Conservation (phyloP, 2,113 vertebrate species). For the Xiphorhynchus elegans region DNA sequence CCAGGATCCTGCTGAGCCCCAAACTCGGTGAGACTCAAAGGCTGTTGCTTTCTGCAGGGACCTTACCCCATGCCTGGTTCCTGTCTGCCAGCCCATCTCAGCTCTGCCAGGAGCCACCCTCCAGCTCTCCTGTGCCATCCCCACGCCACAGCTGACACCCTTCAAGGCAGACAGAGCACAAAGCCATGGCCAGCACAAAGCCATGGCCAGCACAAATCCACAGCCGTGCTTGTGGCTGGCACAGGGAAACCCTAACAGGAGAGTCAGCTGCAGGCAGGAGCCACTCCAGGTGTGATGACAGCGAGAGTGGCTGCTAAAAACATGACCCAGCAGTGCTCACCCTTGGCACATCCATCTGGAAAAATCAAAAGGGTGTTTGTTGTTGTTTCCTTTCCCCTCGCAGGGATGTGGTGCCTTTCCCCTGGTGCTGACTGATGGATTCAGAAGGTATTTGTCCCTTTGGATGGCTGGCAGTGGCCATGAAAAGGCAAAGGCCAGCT, state of each 20-base stretch:
- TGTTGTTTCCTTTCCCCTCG: neutral
- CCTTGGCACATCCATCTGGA: neutral
- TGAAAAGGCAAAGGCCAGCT: neutral
- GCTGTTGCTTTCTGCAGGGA: neutral
- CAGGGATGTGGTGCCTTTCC: neutral
- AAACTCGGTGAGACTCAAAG: fast-evolving
- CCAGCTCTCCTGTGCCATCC: neutral
- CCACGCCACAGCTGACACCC: neutral
- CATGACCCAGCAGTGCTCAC: neutral
- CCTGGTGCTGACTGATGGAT: fast-evolving
- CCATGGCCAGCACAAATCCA: neutral
- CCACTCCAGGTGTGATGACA: neutral
- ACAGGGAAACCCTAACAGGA: neutral
- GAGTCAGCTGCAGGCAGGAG: neutral
- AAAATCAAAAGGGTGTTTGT: neutral
- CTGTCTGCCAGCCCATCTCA: neutral
- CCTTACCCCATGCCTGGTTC: neutral
- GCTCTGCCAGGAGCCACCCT: neutral
- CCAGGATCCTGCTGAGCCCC: neutral
- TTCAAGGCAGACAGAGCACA: neutral
- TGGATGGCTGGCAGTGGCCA: neutral
- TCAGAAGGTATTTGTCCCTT: neutral
- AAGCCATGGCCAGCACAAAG: neutral
- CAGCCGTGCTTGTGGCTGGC: neutral
- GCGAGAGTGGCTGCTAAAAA: neutral